These are phyloP conservation scores for Anoura caudifer DNA, from an alignment of 2,113 vertebrate genomes.

Conservation along the genomic window DNA sequence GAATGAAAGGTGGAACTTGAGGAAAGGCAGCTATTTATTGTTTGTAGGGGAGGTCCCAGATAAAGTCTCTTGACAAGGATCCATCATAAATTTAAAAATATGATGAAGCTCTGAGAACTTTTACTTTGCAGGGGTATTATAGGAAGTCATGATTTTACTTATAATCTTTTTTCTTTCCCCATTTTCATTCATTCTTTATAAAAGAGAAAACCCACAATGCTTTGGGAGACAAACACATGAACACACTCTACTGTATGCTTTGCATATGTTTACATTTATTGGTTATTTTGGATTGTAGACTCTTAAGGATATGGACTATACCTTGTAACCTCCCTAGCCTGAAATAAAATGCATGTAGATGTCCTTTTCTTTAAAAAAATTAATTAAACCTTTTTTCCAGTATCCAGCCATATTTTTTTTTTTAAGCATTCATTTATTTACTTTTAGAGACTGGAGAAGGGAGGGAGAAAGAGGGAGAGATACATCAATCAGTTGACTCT, in stretches of 20 bases:
- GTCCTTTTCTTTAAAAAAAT: not conserved
- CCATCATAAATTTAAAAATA: not conserved
- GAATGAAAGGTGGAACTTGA: not conserved
- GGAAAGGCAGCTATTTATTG: not conserved
- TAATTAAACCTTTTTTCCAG: not conserved
- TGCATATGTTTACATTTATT: not conserved
- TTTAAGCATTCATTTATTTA: too few relatives aligned
- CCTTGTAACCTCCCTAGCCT: not conserved
- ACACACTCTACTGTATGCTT: not conserved
- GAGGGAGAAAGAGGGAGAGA: too few relatives aligned
- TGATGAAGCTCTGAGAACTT: not conserved
- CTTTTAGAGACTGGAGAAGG: too few relatives aligned
- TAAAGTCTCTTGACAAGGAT: not conserved
- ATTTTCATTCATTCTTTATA: not conserved
- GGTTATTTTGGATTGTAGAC: not conserved
- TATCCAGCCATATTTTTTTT: too few relatives aligned
- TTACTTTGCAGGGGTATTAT: not conserved
- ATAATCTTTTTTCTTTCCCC: not conserved
- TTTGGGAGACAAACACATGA: not conserved
- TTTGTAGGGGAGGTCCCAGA: not conserved
- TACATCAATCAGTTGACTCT: too few relatives aligned
- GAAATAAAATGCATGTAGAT: not conserved
- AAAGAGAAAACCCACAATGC: not conserved
- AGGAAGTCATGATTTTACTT: conserved; percentile 1
- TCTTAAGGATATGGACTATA: not conserved